Evolutionary conservation across 2,113 vertebrate genomes (phyloP).

Genomic region (Vidua macroura): DNA sequence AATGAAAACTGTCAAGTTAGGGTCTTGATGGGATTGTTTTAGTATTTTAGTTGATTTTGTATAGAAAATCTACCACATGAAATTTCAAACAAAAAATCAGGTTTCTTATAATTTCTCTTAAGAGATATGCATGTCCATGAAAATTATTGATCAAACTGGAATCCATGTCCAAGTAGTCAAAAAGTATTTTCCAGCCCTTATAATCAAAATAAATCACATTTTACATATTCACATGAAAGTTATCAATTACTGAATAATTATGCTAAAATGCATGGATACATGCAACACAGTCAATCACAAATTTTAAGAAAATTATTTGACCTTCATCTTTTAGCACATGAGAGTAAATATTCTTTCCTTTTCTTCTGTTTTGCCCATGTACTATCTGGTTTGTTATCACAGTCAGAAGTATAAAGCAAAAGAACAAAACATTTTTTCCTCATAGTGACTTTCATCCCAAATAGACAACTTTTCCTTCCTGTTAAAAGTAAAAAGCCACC

Average conservation of each 20-base stretch:
- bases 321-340: slow-evolving; percentile 62
- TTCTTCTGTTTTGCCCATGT: slow-evolving; percentile 72
- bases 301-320: slow-evolving; percentile 55
- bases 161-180: not conserved
- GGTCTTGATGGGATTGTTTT: not conserved
- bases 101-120: not conserved
- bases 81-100: not conserved
- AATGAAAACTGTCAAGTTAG: not conserved
- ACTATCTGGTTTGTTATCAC: slow-evolving; percentile 35
- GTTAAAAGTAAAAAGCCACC: not conserved
- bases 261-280: not conserved
- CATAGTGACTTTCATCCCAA: slow-evolving; percentile 70
- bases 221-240: not conserved
- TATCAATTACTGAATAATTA: not conserved
- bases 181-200: not conserved
- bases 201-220: not conserved
- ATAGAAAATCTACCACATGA: not conserved
- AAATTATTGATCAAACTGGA: not conserved
- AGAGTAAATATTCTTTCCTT: slow-evolving; percentile 65
- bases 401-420: slow-evolving; percentile 72
- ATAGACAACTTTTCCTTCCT: slow-evolving; percentile 20
- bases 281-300: not conserved
- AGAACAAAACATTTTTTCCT: slow-evolving; percentile 58
- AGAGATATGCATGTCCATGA: not conserved
- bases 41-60: not conserved